phyloP scores from a whole-genome alignment of 2,888 invertebrate species.

The Volucella bombylans region DNA sequence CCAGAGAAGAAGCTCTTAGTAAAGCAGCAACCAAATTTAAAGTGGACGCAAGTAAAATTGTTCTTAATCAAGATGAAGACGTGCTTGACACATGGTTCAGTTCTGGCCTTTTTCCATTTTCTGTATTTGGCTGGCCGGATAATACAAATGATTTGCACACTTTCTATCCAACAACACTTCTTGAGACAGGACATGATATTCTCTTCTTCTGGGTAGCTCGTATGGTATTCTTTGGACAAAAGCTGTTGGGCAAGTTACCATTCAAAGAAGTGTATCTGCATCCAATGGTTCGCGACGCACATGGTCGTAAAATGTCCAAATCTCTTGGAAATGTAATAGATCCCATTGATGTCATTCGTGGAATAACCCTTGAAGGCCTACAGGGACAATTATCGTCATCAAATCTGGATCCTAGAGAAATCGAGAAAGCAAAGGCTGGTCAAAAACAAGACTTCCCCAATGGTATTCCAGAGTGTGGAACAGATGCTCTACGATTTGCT shows the following conservation, averaged over 20 bases:
- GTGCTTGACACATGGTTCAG: conserved; percentile 99
- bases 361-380: conserved; percentile 91
- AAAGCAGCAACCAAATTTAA: conserved; percentile 90
- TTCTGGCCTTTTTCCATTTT: conserved; percentile 97
- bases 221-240: conserved; percentile 98
- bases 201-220: conserved; percentile 99
- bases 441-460: conserved; percentile 91
- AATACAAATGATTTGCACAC: conserved; percentile 87
- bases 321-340: conserved; percentile 99
- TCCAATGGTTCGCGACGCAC: conserved; percentile 98
- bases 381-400: conserved; percentile 89
- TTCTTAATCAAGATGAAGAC: conserved; percentile 92
- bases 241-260: conserved; percentile 94
- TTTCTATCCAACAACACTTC: conserved; percentile 94
- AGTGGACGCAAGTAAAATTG: conserved; percentile 84
- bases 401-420: conserved; percentile 93
- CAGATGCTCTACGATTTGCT: conserved; percentile 87
- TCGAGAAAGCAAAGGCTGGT: conserved; percentile 88
- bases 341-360: conserved; percentile 96
- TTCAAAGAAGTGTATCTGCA: conserved; percentile 97
- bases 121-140: conserved; percentile 98
- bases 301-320: conserved; percentile 99
- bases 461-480: conserved; percentile 97
- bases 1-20: conserved; percentile 88
- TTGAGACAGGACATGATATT: conserved; percentile 99